Evolutionary conservation across 2,888 invertebrate species (phyloP).

Genomic region (Leptura quadrifasciata): DNA sequence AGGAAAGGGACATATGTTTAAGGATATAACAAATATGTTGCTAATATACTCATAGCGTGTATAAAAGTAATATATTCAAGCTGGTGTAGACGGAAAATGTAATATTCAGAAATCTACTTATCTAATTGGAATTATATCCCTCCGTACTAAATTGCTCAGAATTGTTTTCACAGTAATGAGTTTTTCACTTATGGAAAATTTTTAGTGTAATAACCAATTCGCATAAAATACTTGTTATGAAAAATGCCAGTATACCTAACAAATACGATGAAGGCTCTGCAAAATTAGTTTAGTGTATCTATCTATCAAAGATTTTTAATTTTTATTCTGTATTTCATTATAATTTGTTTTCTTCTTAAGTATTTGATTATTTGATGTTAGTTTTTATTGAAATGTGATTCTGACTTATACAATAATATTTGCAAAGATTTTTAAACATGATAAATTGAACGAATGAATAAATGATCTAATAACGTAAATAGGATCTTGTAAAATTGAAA

Average conservation of each 20-base stretch:
- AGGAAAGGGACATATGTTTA: slow-evolving; percentile 16
- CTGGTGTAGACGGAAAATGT: slow-evolving; percentile 27
- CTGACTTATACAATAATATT: too few relatives aligned
- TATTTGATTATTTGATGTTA: too few relatives aligned
- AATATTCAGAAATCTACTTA: slow-evolving; percentile 39
- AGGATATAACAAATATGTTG: slow-evolving; percentile 15
- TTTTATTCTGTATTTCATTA: too few relatives aligned
- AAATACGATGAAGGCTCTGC: too few relatives aligned
- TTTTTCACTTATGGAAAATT: slow-evolving; percentile 19
- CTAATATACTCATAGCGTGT: slow-evolving; percentile 33
- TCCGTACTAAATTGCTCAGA: slow-evolving; percentile 20
- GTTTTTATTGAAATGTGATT: too few relatives aligned
- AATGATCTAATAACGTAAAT: too few relatives aligned
- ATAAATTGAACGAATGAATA: too few relatives aligned
- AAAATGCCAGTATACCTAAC: neutral
- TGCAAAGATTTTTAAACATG: too few relatives aligned
- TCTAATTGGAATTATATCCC: slow-evolving; percentile 36
- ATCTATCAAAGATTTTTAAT: too few relatives aligned
- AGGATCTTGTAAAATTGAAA: too few relatives aligned
- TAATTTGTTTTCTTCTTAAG: too few relatives aligned
- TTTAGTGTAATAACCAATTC: slow-evolving; percentile 4
- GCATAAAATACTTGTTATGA: neutral
- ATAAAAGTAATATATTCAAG: slow-evolving; percentile 21
- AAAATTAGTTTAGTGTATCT: too few relatives aligned
- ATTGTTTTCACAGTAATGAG: slow-evolving; percentile 21